Conservation (phyloP, 2,113 vertebrate species). For the Lophura nycthemera region DNA sequence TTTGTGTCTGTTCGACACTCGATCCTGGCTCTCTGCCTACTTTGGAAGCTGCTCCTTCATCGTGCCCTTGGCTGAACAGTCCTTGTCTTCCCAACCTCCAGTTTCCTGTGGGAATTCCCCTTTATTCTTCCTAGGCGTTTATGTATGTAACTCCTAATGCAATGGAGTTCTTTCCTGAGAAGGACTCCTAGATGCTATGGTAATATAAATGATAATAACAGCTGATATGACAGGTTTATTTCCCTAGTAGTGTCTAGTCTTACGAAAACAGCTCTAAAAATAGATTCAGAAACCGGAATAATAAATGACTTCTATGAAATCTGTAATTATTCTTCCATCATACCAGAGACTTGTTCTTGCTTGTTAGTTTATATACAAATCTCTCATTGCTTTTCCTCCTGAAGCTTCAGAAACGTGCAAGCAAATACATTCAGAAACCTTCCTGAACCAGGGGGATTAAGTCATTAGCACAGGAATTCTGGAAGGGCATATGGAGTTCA, state of each 20-base stretch:
- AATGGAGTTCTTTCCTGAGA: background rate
- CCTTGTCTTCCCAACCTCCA: background rate
- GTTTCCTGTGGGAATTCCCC: background rate
- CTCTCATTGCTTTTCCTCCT: background rate
- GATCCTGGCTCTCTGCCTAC: background rate
- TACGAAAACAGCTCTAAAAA: conserved; percentile 35
- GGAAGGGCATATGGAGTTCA: conserved; percentile 6
- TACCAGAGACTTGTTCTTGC: background rate
- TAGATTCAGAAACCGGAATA: background rate
- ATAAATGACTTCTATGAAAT: background rate
- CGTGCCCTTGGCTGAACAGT: background rate
- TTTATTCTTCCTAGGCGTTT: background rate
- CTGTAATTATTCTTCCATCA: background rate
- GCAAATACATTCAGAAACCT: conserved; percentile 12
- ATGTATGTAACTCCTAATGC: background rate
- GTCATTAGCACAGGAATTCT: conserved; percentile 49
- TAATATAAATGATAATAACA: conserved; percentile 8
- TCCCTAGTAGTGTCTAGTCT: conserved; percentile 18
- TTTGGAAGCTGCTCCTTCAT: background rate
- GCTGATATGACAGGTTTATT: conserved; percentile 35
- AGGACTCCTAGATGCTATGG: background rate
- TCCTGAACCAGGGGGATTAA: background rate
- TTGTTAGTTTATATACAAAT: background rate
- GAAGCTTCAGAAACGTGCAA: background rate
- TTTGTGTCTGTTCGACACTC: background rate